Conservation (phyloP, 2,797 vertebrate genomes). For the Cygnus olor region DNA sequence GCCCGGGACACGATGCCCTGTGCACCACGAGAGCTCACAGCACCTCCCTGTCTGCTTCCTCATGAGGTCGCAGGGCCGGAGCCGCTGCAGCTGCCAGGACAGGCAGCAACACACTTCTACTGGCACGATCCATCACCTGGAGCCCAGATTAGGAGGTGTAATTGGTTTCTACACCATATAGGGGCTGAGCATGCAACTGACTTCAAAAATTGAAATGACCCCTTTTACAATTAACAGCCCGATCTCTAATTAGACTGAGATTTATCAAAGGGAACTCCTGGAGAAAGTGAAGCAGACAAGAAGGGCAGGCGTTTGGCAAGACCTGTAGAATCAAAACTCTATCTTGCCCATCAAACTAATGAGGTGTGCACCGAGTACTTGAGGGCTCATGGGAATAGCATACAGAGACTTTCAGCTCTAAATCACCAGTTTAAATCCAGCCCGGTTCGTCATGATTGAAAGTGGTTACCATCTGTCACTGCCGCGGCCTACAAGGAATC, state of each 20-base stretch:
- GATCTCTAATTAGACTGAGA: not conserved
- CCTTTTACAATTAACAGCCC: not conserved
- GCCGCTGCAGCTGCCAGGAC: not conserved
- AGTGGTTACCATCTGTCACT: not conserved
- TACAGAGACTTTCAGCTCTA: not conserved
- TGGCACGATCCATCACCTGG: not conserved
- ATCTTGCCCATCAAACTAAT: not conserved
- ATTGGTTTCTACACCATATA: not conserved
- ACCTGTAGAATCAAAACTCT: not conserved
- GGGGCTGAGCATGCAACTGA: fast-evolving
- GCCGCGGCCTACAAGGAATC: not conserved
- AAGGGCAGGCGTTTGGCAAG: not conserved
- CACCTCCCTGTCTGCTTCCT: not conserved
- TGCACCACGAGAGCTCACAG: not conserved
- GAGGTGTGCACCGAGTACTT: not conserved
- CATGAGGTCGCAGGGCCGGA: fast-evolving
- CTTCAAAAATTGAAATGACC: not conserved
- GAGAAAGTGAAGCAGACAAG: not conserved
- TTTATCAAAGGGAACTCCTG: not conserved
- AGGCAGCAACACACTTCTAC: not conserved
- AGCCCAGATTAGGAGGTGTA: not conserved
- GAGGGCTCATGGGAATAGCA: not conserved
- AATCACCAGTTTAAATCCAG: not conserved
- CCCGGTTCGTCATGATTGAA: not conserved
- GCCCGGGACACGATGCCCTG: fast-evolving